These are phyloP conservation scores for Trialeurodes vaporariorum DNA, from an alignment of 1,140 invertebrate species.

Conservation along the genomic window DNA sequence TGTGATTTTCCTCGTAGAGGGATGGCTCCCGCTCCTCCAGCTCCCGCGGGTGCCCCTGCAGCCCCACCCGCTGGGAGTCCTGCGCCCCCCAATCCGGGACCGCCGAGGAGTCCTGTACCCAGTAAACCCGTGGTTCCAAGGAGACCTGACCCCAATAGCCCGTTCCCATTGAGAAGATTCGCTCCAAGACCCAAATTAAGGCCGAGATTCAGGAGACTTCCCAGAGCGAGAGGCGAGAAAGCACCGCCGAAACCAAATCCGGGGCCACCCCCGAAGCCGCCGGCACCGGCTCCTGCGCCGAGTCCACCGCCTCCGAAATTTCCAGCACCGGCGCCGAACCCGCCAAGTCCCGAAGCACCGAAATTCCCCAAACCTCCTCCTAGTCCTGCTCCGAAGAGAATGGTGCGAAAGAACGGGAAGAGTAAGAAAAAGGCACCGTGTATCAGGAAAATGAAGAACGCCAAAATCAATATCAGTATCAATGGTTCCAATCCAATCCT, in stretches of 20 bases:
- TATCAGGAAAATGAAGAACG: background rate
- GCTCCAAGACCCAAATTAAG: background rate
- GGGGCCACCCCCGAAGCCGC: background rate
- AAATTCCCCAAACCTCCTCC: no score
- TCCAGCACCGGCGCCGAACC: background rate
- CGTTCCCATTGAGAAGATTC: background rate
- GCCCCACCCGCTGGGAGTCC: background rate
- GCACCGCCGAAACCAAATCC: no score
- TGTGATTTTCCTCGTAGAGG: background rate
- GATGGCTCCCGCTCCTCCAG: no score
- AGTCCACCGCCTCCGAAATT: background rate
- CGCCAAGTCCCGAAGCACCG: no score
- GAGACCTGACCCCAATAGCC: background rate
- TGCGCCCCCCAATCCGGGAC: background rate
- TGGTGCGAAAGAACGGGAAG: background rate
- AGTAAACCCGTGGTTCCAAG: background rate
- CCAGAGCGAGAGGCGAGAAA: background rate
- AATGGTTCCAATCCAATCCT: background rate
- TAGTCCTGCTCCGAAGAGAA: background rate
- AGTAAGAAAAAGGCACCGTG: background rate
- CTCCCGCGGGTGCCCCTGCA: background rate
- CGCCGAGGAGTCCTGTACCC: background rate
- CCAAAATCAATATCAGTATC: background rate
- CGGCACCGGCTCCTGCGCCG: no score
- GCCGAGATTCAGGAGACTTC: background rate